A percentile compares a stretch with the other conserved stretches of the same genome.
phyloP scores from a whole-genome alignment of 1,140 invertebrate genomes.

The Steinernema feltiae region DNA sequence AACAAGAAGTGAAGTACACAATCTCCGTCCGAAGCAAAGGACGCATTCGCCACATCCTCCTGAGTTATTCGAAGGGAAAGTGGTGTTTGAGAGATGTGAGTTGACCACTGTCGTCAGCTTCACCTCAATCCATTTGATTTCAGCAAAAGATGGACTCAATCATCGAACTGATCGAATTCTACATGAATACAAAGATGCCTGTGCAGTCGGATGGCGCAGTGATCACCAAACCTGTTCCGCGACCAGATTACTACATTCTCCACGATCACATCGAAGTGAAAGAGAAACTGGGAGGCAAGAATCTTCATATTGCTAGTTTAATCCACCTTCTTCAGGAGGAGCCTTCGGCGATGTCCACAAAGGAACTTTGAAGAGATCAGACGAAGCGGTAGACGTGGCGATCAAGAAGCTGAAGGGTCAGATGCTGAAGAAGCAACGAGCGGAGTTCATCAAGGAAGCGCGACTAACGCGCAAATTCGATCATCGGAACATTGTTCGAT shows the following conservation, averaged over 20 bases:
- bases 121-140: background rate
- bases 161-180: constrained; percentile 13
- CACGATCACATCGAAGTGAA: constrained; percentile 32
- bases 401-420: constrained; percentile 90
- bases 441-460: constrained; percentile 68
- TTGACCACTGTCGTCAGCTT: background rate
- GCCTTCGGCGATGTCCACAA: constrained; percentile 83
- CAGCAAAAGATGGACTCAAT: constrained; percentile 19
- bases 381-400: constrained; percentile 70
- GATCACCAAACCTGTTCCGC: constrained; percentile 25
- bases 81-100: constrained; percentile 22
- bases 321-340: background rate
- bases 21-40: constrained; percentile 28
- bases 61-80: constrained; percentile 58
- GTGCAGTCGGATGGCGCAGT: constrained; percentile 29
- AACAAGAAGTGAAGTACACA: constrained; percentile 72
- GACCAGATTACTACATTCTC: constrained; percentile 37
- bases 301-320: background rate
- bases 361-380: constrained; percentile 73
- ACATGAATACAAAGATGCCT: constrained; percentile 28
- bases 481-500: constrained; percentile 29
- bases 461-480: constrained; percentile 33
- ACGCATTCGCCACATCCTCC: constrained; percentile 66
- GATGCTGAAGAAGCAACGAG: constrained; percentile 86
- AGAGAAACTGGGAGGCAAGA: constrained; percentile 26